Evolutionary conservation across 1,140 invertebrate genomes (phyloP), one percentile per base, ranked within the genome.

Genomic region (Chironomus tepperi): DNA sequence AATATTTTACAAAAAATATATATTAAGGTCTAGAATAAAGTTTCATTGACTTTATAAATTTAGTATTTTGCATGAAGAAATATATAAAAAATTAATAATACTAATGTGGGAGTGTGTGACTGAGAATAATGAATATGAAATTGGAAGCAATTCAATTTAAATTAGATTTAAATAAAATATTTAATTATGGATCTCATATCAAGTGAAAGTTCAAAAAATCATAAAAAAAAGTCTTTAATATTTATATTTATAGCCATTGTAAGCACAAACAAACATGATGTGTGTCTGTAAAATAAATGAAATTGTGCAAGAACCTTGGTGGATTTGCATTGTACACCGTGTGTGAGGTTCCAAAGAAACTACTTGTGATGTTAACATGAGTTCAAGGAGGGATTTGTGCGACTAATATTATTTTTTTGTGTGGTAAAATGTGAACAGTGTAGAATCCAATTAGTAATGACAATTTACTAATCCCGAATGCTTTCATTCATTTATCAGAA

Each of bases 401-500:
- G 10, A 10, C 18, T 16, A n/a, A 12, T 12, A 7, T 16, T 8
- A 18, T 16, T 67, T 7, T 7, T 67, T 16, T n/a, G n/a, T 70
- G 64, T 19, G 16, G 65, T 19, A 19, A 70, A n/a, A 18, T 16
- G n/a, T 19, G 65, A 70, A 9, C 8, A 21, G 65, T 70, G 16
- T 18, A 70, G 65, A 70, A 70, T 70, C 65, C 19, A 70, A 70
- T 70, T 70, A 19, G 19, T 70, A 70, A 70, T 18, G 65, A 70
- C 65, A 57, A 70, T 70, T 70, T 70, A 70, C 65, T 70, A 70
- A 70, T 70, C 65, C 65, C 12, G n/a, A n/a, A n/a, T n/a, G 47
- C 12, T n/a, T 12, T 57, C 47, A 57, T 57, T 57, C 47, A 57
- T 57, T 57, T 57, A 57, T 57, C 47, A 57, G 3, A 57, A 57